Base-by-base conservation (phyloP, 2,797 vertebrate species). In the Lithobates pipiens region DNA sequence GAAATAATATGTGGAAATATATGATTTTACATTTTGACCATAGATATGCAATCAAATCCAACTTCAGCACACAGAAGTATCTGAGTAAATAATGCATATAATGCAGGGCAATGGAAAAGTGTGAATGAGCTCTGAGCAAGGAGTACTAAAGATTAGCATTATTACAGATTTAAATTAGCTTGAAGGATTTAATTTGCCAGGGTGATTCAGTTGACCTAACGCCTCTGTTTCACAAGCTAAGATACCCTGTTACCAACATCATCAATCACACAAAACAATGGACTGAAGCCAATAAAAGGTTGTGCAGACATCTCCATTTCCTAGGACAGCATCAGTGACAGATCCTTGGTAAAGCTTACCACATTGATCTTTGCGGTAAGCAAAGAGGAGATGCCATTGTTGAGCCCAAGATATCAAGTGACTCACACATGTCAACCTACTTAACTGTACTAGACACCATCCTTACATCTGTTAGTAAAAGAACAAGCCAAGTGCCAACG, bases 341-440 rank as follows among this genome's bases (percentile, higher is more conserved):
- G 65, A 29, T 80, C 69, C 69, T 46, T 29, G n/a, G 39, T 74
- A 27, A 46, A 50, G 71, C 71, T 42, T 25, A 34, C 36, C 6
- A 25, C 3, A 5, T 11, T 3, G 39, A n/a, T 44, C 23, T 44
- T 3, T 74, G 72, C 72, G 25, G 72, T 44, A 72, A 72, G 70
- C 70, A 42, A 32, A 72, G 70, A 39, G 34, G 70, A 72, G 39
- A 42, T 73, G 71, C 71, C 50, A 27, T 61, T 61, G 29, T 72
- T 27, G 29, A 27, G 11, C 6, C 15, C 15, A 2, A 54, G 32
- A 54, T 81, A 73, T 81, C 70, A 27, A 36, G 54, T 65, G 54
- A 39, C 34, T 82, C 80, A 74, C 70, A 82, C 80, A 29, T 61
- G 68, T 80, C 79, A 44, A 29, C 70, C 68, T 25, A 80, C 34